Evolutionary conservation across 2,113 vertebrate genomes (phyloP).

Genomic region (Guaruba guarouba): DNA sequence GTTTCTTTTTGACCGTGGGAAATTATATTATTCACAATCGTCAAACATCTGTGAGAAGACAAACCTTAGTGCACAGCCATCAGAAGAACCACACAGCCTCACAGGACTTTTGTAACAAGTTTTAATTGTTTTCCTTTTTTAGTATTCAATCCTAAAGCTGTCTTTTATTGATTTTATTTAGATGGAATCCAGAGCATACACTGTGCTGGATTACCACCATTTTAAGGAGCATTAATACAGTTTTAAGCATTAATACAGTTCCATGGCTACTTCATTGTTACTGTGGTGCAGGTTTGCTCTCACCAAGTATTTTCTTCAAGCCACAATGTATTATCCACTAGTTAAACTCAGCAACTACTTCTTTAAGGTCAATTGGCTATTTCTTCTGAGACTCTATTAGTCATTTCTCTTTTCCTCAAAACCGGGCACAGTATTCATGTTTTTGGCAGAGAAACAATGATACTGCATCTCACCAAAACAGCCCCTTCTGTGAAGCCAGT

Average conservation of each 20-base stretch:
- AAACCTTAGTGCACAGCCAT: neutral
- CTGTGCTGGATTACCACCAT: neutral
- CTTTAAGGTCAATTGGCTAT: neutral
- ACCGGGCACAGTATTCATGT: neutral
- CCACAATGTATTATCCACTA: neutral
- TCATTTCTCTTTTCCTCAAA: conserved; percentile 15
- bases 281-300: neutral
- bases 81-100: neutral
- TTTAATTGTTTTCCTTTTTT: neutral
- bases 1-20: neutral
- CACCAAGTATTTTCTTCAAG: neutral
- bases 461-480: conserved; percentile 21
- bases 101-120: neutral
- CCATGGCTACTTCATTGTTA: neutral
- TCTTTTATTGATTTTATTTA: neutral
- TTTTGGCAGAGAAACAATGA: neutral
- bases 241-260: neutral
- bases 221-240: neutral
- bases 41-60: neutral
- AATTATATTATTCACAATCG: neutral
- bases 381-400: neutral
- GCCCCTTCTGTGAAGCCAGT: neutral
- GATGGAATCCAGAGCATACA: neutral
- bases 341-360: neutral
- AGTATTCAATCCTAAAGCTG: neutral